Evolutionary conservation across 2,888 invertebrate species (phyloP).

Genomic region (Luffia ferchaultella): DNA sequence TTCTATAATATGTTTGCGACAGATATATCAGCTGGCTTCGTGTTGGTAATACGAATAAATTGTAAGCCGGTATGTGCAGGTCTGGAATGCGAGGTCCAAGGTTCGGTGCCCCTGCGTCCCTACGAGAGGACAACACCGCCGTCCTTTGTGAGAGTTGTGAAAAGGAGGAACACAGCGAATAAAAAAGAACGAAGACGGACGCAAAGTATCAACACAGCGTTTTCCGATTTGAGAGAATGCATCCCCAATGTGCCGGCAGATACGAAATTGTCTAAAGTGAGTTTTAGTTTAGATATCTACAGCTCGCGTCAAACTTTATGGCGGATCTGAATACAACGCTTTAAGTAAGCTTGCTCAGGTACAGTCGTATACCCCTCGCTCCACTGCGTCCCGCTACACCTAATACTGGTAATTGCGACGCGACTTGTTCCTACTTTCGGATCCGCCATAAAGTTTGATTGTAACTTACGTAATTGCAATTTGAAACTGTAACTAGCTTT

Average conservation of each 20-base stretch:
- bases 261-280: conserved; percentile 92
- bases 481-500: too few relatives aligned
- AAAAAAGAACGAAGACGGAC: conserved; percentile 93
- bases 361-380: too few relatives aligned
- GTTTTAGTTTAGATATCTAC: conserved; percentile 28
- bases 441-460: too few relatives aligned
- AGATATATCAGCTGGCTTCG: background rate
- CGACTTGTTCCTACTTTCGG: too few relatives aligned
- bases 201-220: conserved; percentile 94
- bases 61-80: conserved; percentile 27
- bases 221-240: conserved; percentile 89
- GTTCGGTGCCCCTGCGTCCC: conserved; percentile 26
- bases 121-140: conserved; percentile 45
- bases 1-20: background rate
- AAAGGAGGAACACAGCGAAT: conserved; percentile 88
- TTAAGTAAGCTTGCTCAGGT: too few relatives aligned
- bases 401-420: too few relatives aligned
- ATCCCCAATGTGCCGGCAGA: conserved; percentile 97
- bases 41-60: background rate
- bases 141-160: conserved; percentile 67
- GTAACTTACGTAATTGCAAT: too few relatives aligned
- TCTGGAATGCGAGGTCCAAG: conserved; percentile 44
- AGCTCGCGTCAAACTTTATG: background rate
- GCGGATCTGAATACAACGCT: too few relatives aligned
- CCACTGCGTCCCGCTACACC: too few relatives aligned